Conservation (phyloP, 2,888 invertebrate genomes). For the Leptinotarsa haldemani region DNA sequence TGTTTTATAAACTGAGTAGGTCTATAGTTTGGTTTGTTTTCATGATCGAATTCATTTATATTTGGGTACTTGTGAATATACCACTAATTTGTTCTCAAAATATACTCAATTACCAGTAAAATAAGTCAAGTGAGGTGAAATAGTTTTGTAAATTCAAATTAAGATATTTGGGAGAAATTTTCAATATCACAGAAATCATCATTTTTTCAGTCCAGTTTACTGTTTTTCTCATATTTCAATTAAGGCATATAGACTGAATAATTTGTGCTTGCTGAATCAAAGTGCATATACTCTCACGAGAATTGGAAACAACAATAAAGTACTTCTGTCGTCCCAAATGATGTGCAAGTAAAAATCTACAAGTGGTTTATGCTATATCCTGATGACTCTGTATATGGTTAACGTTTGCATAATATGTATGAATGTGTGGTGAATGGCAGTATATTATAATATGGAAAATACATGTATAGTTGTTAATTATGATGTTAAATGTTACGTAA, state of each 20-base stretch:
- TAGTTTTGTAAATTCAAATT: too few species aligned
- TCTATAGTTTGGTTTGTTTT: too few species aligned
- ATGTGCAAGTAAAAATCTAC: constrained; percentile 2
- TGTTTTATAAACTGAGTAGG: too few species aligned
- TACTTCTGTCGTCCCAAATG: not conserved
- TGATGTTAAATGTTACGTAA: constrained; percentile 55
- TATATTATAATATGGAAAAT: constrained; percentile 33
- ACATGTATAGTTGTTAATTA: constrained; percentile 54
- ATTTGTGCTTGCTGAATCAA: not conserved
- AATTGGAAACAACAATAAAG: not conserved
- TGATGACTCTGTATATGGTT: constrained; percentile 18
- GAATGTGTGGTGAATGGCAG: constrained; percentile 35
- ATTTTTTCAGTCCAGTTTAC: too few species aligned
- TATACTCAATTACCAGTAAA: too few species aligned
- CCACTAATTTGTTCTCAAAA: too few species aligned
- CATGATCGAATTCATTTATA: too few species aligned
- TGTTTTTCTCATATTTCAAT: not conserved
- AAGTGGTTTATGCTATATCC: constrained; percentile 1
- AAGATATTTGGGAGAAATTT: too few species aligned
- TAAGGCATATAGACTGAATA: not conserved
- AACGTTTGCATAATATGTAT: not conserved
- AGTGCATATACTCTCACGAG: not conserved
- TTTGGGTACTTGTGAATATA: too few species aligned
- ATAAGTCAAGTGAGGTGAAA: too few species aligned
- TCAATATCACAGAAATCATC: too few species aligned